phyloP scores from a whole-genome alignment of 2,797 vertebrate species.

The Scolopax rusticola region DNA sequence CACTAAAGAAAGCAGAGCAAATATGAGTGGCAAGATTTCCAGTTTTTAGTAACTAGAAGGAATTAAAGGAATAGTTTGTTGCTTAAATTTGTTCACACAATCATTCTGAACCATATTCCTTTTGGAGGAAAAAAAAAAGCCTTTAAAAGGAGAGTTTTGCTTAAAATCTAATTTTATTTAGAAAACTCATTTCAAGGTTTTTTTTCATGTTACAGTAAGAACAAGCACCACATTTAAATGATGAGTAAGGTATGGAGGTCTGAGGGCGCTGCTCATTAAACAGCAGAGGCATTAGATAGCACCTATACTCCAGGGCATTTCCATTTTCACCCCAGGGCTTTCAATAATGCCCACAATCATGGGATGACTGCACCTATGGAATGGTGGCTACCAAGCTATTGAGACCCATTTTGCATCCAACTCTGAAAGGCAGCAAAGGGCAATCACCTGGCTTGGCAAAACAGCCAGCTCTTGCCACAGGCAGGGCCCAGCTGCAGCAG shows the following conservation, averaged over 20 bases:
- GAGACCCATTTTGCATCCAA: not conserved
- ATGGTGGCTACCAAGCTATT: not conserved
- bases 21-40: not conserved
- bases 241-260: constrained; percentile 34
- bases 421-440: constrained; percentile 43
- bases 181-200: constrained; percentile 62
- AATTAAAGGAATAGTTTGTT: not conserved
- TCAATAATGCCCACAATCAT: constrained; percentile 35
- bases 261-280: constrained; percentile 35
- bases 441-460: constrained; percentile 10
- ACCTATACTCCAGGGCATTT: not conserved
- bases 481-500: not conserved
- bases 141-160: not conserved
- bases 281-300: constrained; percentile 58
- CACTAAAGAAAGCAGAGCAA: not conserved
- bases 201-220: not conserved
- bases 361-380: constrained; percentile 34
- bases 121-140: not conserved
- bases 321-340: constrained; percentile 10
- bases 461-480: not conserved
- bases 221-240: constrained; percentile 44
- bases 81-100: not conserved
- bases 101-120: not conserved
- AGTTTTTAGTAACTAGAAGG: not conserved
- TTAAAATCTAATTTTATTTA: constrained; percentile 31